Evolutionary conservation across 23 tunicate genomes (phyloP).

Genomic region (Styela clava): DNA sequence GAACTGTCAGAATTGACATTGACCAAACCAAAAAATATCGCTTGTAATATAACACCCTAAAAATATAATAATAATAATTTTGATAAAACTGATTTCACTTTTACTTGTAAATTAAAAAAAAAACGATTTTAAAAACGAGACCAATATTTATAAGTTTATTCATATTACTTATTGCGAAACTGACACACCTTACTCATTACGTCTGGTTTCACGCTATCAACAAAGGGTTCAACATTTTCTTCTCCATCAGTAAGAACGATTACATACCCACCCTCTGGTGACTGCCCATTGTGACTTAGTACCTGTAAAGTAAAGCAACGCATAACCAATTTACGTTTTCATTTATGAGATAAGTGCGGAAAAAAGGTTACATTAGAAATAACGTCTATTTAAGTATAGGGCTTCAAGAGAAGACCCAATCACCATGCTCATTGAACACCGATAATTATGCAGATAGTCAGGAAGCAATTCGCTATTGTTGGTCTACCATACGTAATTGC

Average conservation of each 20-base stretch:
- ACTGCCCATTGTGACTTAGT: constrained; percentile 20
- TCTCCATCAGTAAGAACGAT: constrained; percentile 53
- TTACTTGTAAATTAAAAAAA: neutral
- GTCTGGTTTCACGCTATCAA: constrained; percentile 26
- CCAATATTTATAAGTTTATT: no score
- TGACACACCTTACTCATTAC: constrained; percentile 32
- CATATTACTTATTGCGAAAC: neutral
- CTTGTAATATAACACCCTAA: constrained; percentile 29
- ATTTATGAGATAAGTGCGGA: no score
- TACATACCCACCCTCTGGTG: constrained; percentile 40
- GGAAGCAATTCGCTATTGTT: no score
- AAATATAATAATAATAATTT: neutral
- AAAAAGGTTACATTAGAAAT: no score
- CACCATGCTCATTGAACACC: no score
- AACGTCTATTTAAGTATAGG: no score
- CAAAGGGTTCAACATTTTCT: constrained; percentile 31
- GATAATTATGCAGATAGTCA: no score
- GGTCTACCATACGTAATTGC: no score
- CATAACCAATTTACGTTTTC: neutral
- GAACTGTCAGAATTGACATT: constrained; percentile 19
- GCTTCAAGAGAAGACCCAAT: no score
- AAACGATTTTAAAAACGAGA: no score
- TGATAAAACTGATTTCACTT: neutral
- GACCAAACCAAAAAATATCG: constrained; percentile 31
- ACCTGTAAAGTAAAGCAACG: no score